Evolutionary conservation across 2,888 invertebrate species (phyloP), one percentile per base, ranked within the genome.

Genomic region (Synergus laeviventris): DNA sequence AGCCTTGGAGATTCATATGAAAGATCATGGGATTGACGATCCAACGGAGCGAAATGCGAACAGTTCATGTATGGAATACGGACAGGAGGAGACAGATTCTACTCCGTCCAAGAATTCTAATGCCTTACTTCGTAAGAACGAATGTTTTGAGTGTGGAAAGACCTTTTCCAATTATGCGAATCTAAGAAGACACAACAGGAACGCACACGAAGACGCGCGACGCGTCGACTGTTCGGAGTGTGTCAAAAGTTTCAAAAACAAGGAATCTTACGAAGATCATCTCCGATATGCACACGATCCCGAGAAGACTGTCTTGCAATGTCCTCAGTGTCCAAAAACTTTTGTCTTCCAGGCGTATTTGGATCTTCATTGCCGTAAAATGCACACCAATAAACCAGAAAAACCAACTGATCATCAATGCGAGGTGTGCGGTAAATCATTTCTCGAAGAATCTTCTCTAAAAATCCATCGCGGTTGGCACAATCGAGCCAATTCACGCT

Each of bases 381-480:
- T 84, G 1, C 91, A 91, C 21, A 86, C 84, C 0, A 73, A 64
- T 16, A 77, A 78, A 7, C 21, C 60, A 45, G 60, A 49, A 8
- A 21, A 60, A n/a, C 0, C 31, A 1, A 4, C 14, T 5, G 45
- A 92, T 79, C 93, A 93, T 84, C 92, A 93, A 87, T 95, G 95
- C 83, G 93, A 93, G 82, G 92, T 94, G 74, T 95, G 95, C 82
- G 93, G 93, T 1, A 94, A 94, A 80, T 91, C 92, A 0, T 93
- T 95, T 73, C 93, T 92, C 78, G 94, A 94, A 16, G 94, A 94
- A 31, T 91, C 92, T 21, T 94, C 95, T 14, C 87, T 95, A 39
- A 94, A 93, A 74, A 94, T 91, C 90, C 95, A 93, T 89, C 92
- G 90, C 89, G 94, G 92, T 88, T 94, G 87, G 91, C 94, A 90